phyloP scores from a whole-genome alignment of 2,113 vertebrate genomes.

The Hippocampus abdominalis region DNA sequence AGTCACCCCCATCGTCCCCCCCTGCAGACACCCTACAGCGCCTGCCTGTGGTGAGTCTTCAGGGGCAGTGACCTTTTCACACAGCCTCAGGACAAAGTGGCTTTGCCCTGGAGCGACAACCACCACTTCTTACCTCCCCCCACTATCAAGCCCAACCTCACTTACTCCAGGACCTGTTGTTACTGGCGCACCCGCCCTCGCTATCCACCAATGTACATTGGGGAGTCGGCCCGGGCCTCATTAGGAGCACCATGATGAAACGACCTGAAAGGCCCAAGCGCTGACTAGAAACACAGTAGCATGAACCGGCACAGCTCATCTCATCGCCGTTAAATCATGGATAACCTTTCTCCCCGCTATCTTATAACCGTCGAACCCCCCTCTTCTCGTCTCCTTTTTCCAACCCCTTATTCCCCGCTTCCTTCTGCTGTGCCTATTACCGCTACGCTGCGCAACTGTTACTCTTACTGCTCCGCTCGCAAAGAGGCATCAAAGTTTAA shows the following conservation, averaged over 20 bases:
- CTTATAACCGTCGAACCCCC: constrained; percentile 48
- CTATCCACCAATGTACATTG: constrained; percentile 50
- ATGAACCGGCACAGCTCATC: constrained; percentile 63
- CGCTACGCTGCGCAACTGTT: constrained; percentile 47
- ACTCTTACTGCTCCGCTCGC: constrained; percentile 49
- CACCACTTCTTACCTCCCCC: constrained; percentile 16
- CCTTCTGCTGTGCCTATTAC: constrained; percentile 34
- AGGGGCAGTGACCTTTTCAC: constrained; percentile 70
- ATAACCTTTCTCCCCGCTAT: constrained; percentile 66
- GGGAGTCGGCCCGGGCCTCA: constrained; percentile 69
- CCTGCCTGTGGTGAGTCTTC: constrained; percentile 59
- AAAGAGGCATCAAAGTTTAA: constrained; percentile 75
- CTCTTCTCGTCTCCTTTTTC: constrained; percentile 16
- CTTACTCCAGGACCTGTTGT: constrained; percentile 28
- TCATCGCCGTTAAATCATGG: constrained; percentile 73
- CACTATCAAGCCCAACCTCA: constrained; percentile 6
- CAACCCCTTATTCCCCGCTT: constrained; percentile 15
- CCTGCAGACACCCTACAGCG: constrained; percentile 62
- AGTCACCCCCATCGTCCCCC: constrained; percentile 26
- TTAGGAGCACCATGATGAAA: constrained; percentile 77
- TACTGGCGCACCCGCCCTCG: constrained; percentile 31
- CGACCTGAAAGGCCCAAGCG: constrained; percentile 69
- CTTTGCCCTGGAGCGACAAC: constrained; percentile 63
- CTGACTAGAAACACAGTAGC: constrained; percentile 62
- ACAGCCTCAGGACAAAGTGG: constrained; percentile 68